These are phyloP conservation scores for Nematolebias whitei DNA, from an alignment of 2,113 vertebrate genomes.

Conservation along the genomic window DNA sequence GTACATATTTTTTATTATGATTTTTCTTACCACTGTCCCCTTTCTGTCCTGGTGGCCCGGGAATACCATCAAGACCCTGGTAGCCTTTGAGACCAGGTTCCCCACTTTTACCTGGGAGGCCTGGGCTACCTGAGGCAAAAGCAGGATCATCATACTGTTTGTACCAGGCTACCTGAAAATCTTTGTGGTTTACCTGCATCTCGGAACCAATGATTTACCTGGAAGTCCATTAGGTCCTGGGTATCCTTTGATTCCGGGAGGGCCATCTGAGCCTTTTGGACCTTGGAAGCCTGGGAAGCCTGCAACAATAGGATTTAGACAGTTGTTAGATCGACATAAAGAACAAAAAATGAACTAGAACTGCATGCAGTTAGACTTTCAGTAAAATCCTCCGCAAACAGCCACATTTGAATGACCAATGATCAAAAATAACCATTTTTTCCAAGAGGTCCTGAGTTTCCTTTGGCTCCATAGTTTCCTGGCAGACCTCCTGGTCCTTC, in stretches of 20 bases:
- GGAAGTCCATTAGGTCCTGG: conserved; percentile 40
- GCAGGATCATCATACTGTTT: not conserved
- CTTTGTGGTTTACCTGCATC: not conserved
- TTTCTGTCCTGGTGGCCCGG: conserved; percentile 82
- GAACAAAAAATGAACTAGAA: not conserved
- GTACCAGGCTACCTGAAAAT: not conserved
- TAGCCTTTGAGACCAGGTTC: conserved; percentile 79
- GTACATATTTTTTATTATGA: not conserved
- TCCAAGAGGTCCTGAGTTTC: conserved; percentile 56
- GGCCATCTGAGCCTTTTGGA: conserved; percentile 49
- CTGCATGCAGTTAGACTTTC: too few species aligned
- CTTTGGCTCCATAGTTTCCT: conserved; percentile 52
- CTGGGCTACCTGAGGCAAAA: conserved; percentile 72
- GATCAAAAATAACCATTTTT: conserved; percentile 39
- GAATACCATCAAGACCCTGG: conserved; percentile 85
- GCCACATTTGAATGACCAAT: not conserved
- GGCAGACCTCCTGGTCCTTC: conserved; percentile 29
- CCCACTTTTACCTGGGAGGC: conserved; percentile 77
- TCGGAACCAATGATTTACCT: conserved; percentile 40
- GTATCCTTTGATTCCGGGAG: conserved; percentile 53
- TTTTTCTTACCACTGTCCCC: conserved; percentile 80
- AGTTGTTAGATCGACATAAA: not conserved
- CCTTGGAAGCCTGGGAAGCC: conserved; percentile 61
- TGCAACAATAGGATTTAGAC: conserved; percentile 19
- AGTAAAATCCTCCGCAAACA: not conserved